These are phyloP conservation scores for Ochotona princeps DNA, from an alignment of 2,113 vertebrate species.

Conservation along the genomic window DNA sequence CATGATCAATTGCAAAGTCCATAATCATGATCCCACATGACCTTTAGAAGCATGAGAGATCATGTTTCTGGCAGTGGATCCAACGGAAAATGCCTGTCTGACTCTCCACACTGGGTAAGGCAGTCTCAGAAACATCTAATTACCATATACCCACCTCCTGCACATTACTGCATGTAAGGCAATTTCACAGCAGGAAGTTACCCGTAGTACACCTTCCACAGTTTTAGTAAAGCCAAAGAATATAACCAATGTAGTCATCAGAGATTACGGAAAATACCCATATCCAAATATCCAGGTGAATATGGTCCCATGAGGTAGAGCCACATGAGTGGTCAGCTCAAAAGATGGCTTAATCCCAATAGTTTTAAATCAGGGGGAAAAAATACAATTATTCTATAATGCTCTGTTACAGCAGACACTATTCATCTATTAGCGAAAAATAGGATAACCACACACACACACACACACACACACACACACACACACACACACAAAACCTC, in stretches of 20 bases:
- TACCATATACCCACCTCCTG: not conserved
- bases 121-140: not conserved
- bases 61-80: not conserved
- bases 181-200: not conserved
- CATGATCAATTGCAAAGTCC: not conserved
- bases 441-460: not conserved
- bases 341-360: not conserved
- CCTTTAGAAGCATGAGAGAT: conserved; percentile 17
- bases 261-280: not conserved
- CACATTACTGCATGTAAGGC: not conserved
- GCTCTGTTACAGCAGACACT: not conserved
- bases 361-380: conserved; percentile 18
- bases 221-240: conserved; percentile 36
- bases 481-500: not conserved
- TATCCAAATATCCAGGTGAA: not conserved
- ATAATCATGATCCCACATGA: not conserved
- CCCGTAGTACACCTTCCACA: not conserved
- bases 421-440: conserved; percentile 18
- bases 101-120: not conserved
- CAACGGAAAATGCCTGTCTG: not conserved
- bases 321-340: not conserved
- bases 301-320: not conserved
- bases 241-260: not conserved
- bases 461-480: too few species aligned
- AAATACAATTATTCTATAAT: not conserved